Base-by-base conservation (phyloP, 2,113 vertebrate genomes). In the Phasianus colchicus region DNA sequence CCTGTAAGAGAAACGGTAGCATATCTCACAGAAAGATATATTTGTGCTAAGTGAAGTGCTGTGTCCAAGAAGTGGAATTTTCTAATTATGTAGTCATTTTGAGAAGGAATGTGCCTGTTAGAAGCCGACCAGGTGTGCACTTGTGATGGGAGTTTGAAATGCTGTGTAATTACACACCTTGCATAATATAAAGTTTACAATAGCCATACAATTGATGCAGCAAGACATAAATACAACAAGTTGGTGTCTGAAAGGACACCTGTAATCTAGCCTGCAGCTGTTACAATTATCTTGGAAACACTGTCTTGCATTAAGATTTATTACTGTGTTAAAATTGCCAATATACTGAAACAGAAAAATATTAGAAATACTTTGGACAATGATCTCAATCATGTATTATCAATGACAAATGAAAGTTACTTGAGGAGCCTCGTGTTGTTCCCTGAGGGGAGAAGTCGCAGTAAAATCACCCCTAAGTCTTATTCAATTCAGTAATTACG, bases 101-200 rank as follows among this genome's bases (percentile, higher is more conserved):
- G 88, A 52, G 76, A 82, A 96, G 83, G 97, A 96, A 97, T 96
- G 96, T 40, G 69, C 85, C 91, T 81, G 89, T 96, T 95, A 95
- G 91, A 15, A 61, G 54, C 85, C 81, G 67, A 45, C 97, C 97
- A 97, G 97, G 97, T 97, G 96, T 97, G 96, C 94, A 40, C 84
- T 93, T 73, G 90, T 57, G 90, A 86, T 90, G 83, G 83, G 91
- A 94, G 93, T 8, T 77, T 80, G 93, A 93, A 78, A 92, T 1
- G 4, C 75, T 74, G 94, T 66, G 91, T 97, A 97, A 97, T 97
- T 97, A 95, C 96, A 96, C 94, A 96, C 95, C 94, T 97, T 95
- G 94, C 88, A 67, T 92, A 95, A 95, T 92, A 83, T 86, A 93
- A 93, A 96, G 90, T 97, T 96, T 97, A 96, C 96, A 97, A 93